phyloP scores from a whole-genome alignment of 2,797 vertebrate genomes.

The Channallabes apus region DNA sequence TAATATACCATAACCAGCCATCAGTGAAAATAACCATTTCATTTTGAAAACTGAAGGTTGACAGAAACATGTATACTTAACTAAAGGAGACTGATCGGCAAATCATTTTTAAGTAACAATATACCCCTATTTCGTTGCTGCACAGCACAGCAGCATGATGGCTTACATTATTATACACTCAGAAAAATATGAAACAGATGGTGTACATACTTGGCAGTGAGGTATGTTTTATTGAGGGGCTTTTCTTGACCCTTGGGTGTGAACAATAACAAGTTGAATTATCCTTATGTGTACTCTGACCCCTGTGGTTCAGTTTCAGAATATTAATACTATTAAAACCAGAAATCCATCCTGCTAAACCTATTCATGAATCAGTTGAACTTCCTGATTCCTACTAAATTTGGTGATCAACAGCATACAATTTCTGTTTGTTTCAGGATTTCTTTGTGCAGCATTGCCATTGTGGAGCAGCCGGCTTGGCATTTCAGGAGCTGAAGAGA shows the following conservation, averaged over 20 bases:
- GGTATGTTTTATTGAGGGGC: conserved; percentile 37
- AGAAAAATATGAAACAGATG: conserved; percentile 53
- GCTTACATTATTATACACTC: conserved; percentile 32
- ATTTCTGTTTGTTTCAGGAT: conserved; percentile 69
- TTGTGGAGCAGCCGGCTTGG: conserved; percentile 78
- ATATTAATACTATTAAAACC: neutral
- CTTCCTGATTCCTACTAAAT: neutral
- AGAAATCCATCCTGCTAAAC: neutral
- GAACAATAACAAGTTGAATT: conserved; percentile 48
- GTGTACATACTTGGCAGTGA: conserved; percentile 28
- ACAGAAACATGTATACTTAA: neutral
- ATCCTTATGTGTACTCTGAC: conserved; percentile 25
- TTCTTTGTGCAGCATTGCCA: conserved; percentile 81
- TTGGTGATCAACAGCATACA: neutral
- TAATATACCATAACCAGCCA: neutral
- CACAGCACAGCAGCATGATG: neutral
- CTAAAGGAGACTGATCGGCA: neutral
- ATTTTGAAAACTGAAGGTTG: neutral
- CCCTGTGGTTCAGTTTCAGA: conserved; percentile 3
- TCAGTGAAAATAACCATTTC: neutral
- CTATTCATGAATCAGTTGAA: neutral
- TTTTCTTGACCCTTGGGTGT: conserved; percentile 43
- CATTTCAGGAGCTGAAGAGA: conserved; percentile 73
- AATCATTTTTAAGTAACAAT: neutral
- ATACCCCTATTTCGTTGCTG: conserved; percentile 16